Evolutionary conservation across 1,140 invertebrate species (phyloP).

Genomic region (Lutraria rhynchaena): DNA sequence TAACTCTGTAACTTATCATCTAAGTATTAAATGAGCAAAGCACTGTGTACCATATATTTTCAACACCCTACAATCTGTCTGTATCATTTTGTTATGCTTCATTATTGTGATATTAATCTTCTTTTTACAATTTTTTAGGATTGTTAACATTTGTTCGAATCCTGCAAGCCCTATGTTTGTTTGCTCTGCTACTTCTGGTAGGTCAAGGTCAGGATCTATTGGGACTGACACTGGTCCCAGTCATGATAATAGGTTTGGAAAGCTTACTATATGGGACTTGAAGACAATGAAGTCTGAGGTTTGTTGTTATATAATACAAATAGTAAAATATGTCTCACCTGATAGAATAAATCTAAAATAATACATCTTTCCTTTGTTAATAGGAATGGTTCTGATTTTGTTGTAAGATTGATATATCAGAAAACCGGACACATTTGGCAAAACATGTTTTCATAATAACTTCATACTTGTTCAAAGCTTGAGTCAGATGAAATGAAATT

Average conservation of each 20-base stretch:
- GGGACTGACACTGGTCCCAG: constrained; percentile 44
- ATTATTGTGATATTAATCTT: neutral
- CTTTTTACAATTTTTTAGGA: constrained; percentile 81
- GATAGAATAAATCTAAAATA: too few species aligned
- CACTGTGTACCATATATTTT: too few species aligned
- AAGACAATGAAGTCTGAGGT: constrained; percentile 86
- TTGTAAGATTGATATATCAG: too few species aligned
- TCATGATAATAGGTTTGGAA: constrained; percentile 79
- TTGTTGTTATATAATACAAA: neutral
- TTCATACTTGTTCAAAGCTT: too few species aligned
- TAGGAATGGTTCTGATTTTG: too few species aligned
- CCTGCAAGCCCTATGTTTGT: constrained; percentile 85
- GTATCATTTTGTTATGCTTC: neutral
- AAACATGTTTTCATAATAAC: too few species aligned
- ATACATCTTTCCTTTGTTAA: too few species aligned
- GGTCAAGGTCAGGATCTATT: constrained; percentile 55
- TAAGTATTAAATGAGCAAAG: too few species aligned
- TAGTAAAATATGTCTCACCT: too few species aligned
- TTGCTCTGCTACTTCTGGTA: constrained; percentile 83
- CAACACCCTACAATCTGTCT: neutral
- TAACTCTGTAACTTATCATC: too few species aligned
- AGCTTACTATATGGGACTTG: constrained; percentile 85
- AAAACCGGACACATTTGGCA: too few species aligned
- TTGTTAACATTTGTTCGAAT: constrained; percentile 84
- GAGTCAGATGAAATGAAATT: too few species aligned